Percentiles rank a stretch among this genome's conserved stretches.
These are phyloP conservation scores for Dipodomys stephensi DNA, from an alignment of 2,113 vertebrate species.

Conservation along the genomic window DNA sequence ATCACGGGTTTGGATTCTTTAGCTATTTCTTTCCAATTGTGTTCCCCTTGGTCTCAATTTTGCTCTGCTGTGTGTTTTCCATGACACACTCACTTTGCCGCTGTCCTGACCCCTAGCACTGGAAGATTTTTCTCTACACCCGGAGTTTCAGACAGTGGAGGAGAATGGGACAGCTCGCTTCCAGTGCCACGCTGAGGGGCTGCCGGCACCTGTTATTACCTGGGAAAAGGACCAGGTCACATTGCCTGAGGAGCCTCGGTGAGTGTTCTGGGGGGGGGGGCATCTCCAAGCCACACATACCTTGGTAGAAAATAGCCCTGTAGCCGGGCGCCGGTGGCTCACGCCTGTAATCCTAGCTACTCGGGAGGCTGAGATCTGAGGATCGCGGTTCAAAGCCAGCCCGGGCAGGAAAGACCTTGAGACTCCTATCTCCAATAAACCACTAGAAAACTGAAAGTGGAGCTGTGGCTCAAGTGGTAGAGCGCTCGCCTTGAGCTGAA, in stretches of 20 bases:
- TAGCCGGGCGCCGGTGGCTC: too few species aligned
- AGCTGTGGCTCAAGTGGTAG: too few species aligned
- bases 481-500: too few species aligned
- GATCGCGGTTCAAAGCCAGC: too few species aligned
- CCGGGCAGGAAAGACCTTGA: too few species aligned
- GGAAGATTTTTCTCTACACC: conserved; percentile 91
- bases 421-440: too few species aligned
- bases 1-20: not conserved
- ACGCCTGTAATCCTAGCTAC: too few species aligned
- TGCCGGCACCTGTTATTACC: conserved; percentile 92
- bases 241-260: conserved; percentile 91
- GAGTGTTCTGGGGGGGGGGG: conserved; percentile 47
- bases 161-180: conserved; percentile 92
- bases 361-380: too few species aligned
- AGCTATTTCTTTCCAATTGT: not conserved
- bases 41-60: not conserved
- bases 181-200: conserved; percentile 93
- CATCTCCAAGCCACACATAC: not conserved
- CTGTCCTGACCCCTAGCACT: conserved; percentile 86
- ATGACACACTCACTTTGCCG: fast-evolving
- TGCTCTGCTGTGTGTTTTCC: not conserved
- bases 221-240: conserved; percentile 94
- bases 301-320: not conserved
- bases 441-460: too few species aligned
- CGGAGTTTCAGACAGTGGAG: conserved; percentile 90